These are phyloP conservation scores for Hydrophis major DNA, from an alignment of 2,797 vertebrate species.

Conservation along the genomic window DNA sequence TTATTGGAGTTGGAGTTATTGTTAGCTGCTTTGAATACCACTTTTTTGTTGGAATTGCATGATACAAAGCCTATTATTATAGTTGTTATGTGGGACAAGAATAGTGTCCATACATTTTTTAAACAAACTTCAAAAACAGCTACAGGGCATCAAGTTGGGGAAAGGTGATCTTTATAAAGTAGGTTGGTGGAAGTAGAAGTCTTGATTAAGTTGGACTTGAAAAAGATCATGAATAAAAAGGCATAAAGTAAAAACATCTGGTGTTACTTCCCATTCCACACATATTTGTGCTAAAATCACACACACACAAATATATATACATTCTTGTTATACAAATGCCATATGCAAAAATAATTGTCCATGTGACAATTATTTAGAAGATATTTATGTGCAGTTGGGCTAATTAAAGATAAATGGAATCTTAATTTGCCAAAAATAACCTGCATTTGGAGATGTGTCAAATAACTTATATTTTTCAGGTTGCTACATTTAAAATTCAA, in stretches of 20 bases:
- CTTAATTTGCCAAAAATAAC: constrained; percentile 4
- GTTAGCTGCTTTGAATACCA: neutral
- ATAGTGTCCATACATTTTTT: neutral
- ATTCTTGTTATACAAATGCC: neutral
- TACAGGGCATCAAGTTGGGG: neutral
- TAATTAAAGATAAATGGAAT: constrained; percentile 22
- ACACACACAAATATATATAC: neutral
- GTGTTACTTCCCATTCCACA: neutral
- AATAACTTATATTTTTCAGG: neutral
- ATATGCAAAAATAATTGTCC: constrained; percentile 3
- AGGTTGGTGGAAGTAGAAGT: neutral
- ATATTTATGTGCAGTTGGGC: neutral
- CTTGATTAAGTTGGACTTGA: neutral
- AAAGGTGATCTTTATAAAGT: neutral
- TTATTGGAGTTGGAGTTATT: neutral
- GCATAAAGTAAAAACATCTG: constrained; percentile 3
- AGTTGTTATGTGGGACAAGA: neutral
- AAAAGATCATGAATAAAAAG: neutral
- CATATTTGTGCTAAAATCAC: neutral
- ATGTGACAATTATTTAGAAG: neutral
- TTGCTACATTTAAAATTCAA: neutral
- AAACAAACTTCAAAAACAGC: neutral
- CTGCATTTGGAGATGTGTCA: neutral
- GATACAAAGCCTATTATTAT: neutral
- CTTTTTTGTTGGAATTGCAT: neutral